Evolutionary conservation across 2,797 vertebrate species (phyloP).

Genomic region (Momotus momota): DNA sequence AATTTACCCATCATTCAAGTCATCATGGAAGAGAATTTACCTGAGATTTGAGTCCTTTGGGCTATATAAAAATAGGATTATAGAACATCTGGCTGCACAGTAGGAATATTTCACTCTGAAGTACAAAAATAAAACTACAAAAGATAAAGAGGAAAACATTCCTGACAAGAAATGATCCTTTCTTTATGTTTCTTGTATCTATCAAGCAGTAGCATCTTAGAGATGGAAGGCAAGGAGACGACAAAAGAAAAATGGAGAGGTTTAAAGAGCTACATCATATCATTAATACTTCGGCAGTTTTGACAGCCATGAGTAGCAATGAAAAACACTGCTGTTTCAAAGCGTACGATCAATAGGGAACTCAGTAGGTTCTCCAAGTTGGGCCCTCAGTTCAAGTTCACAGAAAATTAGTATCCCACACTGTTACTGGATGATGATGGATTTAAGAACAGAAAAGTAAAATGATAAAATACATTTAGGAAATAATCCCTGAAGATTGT

Average conservation of each 20-base stretch:
- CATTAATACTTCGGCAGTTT: slow-evolving; percentile 68
- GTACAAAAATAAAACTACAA: slow-evolving; percentile 76
- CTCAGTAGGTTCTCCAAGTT: not conserved
- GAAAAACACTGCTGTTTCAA: slow-evolving; percentile 31
- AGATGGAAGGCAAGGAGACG: slow-evolving; percentile 64
- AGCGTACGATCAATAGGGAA: not conserved
- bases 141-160: slow-evolving; percentile 76
- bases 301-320: slow-evolving; percentile 40
- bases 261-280: slow-evolving; percentile 69
- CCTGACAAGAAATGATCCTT: slow-evolving; percentile 76
- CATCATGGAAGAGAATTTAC: slow-evolving; percentile 48
- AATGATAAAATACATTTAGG: not conserved
- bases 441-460: not conserved
- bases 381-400: not conserved
- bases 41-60: slow-evolving; percentile 59
- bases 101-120: slow-evolving; percentile 76
- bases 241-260: slow-evolving; percentile 56
- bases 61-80: slow-evolving; percentile 76
- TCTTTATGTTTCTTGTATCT: slow-evolving; percentile 73
- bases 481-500: not conserved
- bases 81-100: slow-evolving; percentile 79
- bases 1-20: slow-evolving; percentile 49
- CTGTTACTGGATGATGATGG: not conserved
- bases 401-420: slow-evolving; percentile 12
- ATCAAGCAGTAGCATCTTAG: slow-evolving; percentile 61